phyloP scores from a whole-genome alignment of 30 jellyfish, hydroid and myxozoan species.

The Pseudorhiza aurosa region DNA sequence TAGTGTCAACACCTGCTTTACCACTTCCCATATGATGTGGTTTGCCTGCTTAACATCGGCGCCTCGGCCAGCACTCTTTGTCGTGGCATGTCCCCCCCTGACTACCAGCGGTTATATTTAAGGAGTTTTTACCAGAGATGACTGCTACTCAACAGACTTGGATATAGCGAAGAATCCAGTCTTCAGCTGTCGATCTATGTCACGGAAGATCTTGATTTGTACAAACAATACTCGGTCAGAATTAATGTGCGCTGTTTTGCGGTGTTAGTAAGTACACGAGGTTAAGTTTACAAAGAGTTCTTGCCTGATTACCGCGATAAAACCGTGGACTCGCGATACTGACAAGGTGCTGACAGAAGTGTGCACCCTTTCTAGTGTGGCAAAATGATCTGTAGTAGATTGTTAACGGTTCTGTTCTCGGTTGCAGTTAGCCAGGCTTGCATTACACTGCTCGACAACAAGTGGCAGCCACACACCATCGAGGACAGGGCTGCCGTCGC shows the following conservation, averaged over 20 bases:
- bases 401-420: slow-evolving; percentile 23
- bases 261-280: neutral
- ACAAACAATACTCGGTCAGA: slow-evolving; percentile 28
- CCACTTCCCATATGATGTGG: slow-evolving; percentile 69
- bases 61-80: slow-evolving; percentile 31
- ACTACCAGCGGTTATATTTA: slow-evolving; percentile 57
- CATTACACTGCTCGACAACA: slow-evolving; percentile 70
- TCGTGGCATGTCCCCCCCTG: slow-evolving; percentile 62
- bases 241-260: neutral
- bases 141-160: slow-evolving; percentile 54
- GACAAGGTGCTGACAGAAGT: slow-evolving; percentile 87
- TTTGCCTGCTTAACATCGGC: slow-evolving; percentile 48
- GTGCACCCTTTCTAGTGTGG: slow-evolving; percentile 56
- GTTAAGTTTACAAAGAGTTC: slow-evolving; percentile 23
- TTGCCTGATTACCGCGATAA: slow-evolving; percentile 40
- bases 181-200: slow-evolving; percentile 57
- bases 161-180: slow-evolving; percentile 41
- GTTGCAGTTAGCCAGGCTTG: slow-evolving; percentile 71
- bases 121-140: slow-evolving; percentile 50
- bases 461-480: slow-evolving; percentile 85
- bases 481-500: slow-evolving; percentile 91
- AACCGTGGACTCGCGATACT: slow-evolving; percentile 57
- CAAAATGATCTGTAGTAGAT: slow-evolving; percentile 42
- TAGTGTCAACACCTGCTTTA: slow-evolving; percentile 64
- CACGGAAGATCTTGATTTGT: slow-evolving; percentile 59